These are phyloP conservation scores for Esox niger DNA, from an alignment of 2,113 vertebrate genomes.

Conservation along the genomic window DNA sequence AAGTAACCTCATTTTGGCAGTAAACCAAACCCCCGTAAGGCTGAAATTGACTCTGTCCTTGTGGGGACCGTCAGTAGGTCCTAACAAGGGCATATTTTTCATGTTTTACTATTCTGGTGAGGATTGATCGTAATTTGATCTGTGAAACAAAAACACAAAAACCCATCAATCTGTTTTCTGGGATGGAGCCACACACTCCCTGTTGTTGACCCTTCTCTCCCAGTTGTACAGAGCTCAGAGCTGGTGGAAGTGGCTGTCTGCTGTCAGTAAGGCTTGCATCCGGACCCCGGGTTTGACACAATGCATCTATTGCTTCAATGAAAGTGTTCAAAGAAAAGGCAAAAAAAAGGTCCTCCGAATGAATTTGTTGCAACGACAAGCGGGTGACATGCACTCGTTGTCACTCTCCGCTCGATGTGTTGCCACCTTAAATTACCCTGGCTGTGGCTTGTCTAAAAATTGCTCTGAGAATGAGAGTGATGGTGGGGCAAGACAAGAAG, in stretches of 20 bases:
- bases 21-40: too few relatives aligned
- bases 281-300: constrained; percentile 36
- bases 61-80: too few relatives aligned
- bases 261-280: constrained; percentile 42
- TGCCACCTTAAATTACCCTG: constrained; percentile 25
- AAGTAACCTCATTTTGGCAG: too few relatives aligned
- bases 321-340: constrained; percentile 28
- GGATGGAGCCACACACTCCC: too few relatives aligned
- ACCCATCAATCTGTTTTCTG: neutral
- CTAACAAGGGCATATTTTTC: too few relatives aligned
- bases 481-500: neutral
- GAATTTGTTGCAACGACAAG: constrained; percentile 34
- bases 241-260: neutral
- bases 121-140: too few relatives aligned
- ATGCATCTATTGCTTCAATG: constrained; percentile 50
- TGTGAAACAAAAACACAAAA: neutral
- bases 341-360: constrained; percentile 10
- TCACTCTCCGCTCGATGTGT: constrained; percentile 4
- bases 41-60: too few relatives aligned
- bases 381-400: constrained; percentile 7
- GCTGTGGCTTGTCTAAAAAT: neutral
- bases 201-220: too few relatives aligned
- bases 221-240: neutral
- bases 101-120: too few relatives aligned
- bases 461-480: neutral